A percentile compares a stretch with the other conserved stretches of the same genome.
These are phyloP conservation scores for Trachemys scripta DNA, from an alignment of 2,113 vertebrate species.

Conservation along the genomic window DNA sequence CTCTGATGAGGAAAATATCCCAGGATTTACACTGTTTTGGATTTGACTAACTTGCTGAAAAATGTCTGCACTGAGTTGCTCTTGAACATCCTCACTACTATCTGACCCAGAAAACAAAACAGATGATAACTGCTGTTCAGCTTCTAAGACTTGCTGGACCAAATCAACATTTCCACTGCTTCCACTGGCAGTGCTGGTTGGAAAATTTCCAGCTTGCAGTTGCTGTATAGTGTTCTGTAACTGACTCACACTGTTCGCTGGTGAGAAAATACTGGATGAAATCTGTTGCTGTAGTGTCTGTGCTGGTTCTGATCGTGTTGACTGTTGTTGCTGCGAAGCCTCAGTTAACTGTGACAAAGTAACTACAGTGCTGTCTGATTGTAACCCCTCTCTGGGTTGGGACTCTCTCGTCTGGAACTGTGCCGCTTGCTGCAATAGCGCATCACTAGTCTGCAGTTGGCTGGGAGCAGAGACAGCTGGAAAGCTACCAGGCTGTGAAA, in stretches of 20 bases:
- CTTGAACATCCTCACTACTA: conserved; percentile 81
- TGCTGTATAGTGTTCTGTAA: conserved; percentile 95
- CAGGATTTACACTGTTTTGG: conserved; percentile 78
- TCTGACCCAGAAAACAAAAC: conserved; percentile 85
- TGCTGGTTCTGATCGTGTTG: conserved; percentile 83
- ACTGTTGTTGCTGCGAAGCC: conserved; percentile 72
- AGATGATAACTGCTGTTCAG: conserved; percentile 85
- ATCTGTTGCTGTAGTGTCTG: conserved; percentile 89
- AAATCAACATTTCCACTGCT: conserved; percentile 81
- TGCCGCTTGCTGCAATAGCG: conserved; percentile 88
- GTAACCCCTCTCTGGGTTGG: conserved; percentile 86
- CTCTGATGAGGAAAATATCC: conserved; percentile 83
- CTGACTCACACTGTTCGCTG: conserved; percentile 88
- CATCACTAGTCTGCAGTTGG: conserved; percentile 83
- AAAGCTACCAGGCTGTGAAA: conserved; percentile 84
- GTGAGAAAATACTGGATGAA: conserved; percentile 86
- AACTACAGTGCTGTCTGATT: conserved; percentile 78
- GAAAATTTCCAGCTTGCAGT: conserved; percentile 90
- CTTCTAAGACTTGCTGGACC: conserved; percentile 86
- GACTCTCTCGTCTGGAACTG: conserved; percentile 86
- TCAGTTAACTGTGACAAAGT: conserved; percentile 81
- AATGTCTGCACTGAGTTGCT: conserved; percentile 86
- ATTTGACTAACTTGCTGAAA: conserved; percentile 87
- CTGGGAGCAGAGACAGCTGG: conserved; percentile 78
- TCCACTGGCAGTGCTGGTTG: conserved; percentile 70